Base-by-base conservation (phyloP, 2,113 vertebrate genomes). In the Prochilodus magdalenae region DNA sequence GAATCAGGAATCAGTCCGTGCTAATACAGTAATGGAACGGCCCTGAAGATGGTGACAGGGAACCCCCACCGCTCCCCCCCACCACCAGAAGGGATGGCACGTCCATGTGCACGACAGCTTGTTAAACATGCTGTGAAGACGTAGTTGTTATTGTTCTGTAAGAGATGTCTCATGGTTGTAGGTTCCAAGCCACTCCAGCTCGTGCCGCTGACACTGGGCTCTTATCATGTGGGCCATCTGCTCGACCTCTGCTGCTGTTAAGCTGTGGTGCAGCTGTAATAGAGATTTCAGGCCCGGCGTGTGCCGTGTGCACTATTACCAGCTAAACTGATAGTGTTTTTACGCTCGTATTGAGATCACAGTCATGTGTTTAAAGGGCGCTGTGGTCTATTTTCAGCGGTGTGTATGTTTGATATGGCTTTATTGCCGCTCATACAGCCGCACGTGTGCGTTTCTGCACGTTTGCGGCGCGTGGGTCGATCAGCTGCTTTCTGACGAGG, bases 401-500 rank as follows among this genome's bases (percentile, higher is more conserved):
- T 30, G 13, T 30, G 63, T 40, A 40, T 40, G 65, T 67, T 3
- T 67, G 20, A 33, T 13, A 5, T 15, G 60, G 10, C 14, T 29
- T 63, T 26, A 63, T 5, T 85, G 59, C 5, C 8, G 40, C 40
- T 44, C 4, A 44, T 44, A 44, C 40, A 44, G 40, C 40, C 15
- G 71, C 47, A 36, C 11, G 36, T 22, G 65, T 75, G 84, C 26
- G 65, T 80, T 75, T 53, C 53, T 12, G 47, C 59, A 53, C 47
- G 11, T 47, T n/a, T 62, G 20, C 12, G 72, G 47, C 20, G 65
- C 16, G 30, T 71, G 66, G 53, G 53, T 44, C 12, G 33, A 79
- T 79, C 77, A 79, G 65, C 77, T 79, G 77, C 51, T 79, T 60
- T 36, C 71, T 47, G 77, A 79, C 77, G 40, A 79, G 16, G 36